Base-by-base conservation (phyloP, 2,113 vertebrate species). In the Melanotaenia duboulayi region DNA sequence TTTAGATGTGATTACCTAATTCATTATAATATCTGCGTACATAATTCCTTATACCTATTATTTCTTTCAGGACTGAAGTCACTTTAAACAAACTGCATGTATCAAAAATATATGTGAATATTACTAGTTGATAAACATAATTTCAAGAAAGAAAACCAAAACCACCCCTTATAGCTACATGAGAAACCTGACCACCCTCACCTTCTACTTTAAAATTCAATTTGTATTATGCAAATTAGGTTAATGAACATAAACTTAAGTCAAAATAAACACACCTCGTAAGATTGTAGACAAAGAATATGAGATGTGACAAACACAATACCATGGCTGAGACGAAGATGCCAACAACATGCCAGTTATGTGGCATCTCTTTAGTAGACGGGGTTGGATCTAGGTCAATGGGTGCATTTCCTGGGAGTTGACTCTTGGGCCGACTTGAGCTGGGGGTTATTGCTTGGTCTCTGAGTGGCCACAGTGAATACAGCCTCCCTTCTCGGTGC, bases 381-480 rank as follows among this genome's bases (percentile, higher is more conserved):
- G 35, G 59, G 44, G 61, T 80, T 63, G 77, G 83, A 91, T 89
- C 66, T 80, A 82, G 90, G 91, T 92, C 90, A 92, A 66, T 72
- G 87, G 86, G 84, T 88, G 81, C 81, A 85, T 87, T 88, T 87
- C 64, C 78, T 46, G 63, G 37, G 61, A 83, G 78, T 78, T 67
- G 59, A 76, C 76, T 72, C 76, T 51, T 63, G 71, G 56, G 67
- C 20, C 8, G 80, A 80, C 78, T 65, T 17, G 20, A 63, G 78
- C 76, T 69, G 65, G 56, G 28, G 72, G 78, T 84, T 70, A 71
- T 80, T 87, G 71, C 87, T 74, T 59, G 73, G 79, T 23, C 61
- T 77, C 64, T 77, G 76, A 90, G 84, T 85, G 76, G 70, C 55
- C 57, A 19, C 55, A 25, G 46, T 87, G 85, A 88, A 86, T 83